phyloP scores from a whole-genome alignment of 2,797 vertebrate genomes.

The Nannoperca australis region DNA sequence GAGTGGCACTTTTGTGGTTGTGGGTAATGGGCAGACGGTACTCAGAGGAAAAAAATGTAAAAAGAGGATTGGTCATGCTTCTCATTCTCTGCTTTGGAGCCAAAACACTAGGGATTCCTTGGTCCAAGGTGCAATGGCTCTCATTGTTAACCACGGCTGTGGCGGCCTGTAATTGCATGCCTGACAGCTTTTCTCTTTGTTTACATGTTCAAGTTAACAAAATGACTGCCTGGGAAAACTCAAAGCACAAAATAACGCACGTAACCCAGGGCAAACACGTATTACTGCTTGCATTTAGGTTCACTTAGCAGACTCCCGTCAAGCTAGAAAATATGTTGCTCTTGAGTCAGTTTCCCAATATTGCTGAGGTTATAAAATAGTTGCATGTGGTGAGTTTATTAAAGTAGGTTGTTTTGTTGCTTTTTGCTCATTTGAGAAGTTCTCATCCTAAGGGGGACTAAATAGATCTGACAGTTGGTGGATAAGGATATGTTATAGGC shows the following conservation, averaged over 20 bases:
- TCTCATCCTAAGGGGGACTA: slow-evolving; percentile 1
- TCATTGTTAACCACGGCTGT: slow-evolving; percentile 48
- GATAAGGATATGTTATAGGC: not conserved
- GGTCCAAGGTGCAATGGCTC: slow-evolving; percentile 38
- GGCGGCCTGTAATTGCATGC: slow-evolving; percentile 22
- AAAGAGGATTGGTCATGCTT: slow-evolving; percentile 47
- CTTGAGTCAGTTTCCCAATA: not conserved
- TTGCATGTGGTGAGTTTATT: not conserved
- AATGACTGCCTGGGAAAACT: slow-evolving; percentile 25
- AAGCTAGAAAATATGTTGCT: not conserved
- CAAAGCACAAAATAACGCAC: not conserved
- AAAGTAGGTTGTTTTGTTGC: not conserved
- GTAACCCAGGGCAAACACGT: not conserved
- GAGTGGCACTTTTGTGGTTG: slow-evolving; percentile 76
- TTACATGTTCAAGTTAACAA: slow-evolving; percentile 20
- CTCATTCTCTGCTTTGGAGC: slow-evolving; percentile 45
- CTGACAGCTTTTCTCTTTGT: slow-evolving; percentile 33
- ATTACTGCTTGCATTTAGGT: not conserved
- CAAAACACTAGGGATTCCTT: slow-evolving; percentile 59
- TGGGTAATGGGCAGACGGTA: slow-evolving; percentile 60
- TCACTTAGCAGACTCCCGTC: not conserved
- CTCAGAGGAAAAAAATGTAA: slow-evolving; percentile 18
- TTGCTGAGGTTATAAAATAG: not conserved
- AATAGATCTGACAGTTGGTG: not conserved
- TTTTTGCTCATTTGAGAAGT: not conserved